A percentile compares a stretch with the other conserved stretches of the same genome.
Evolutionary conservation across 1,140 invertebrate species (phyloP).

Genomic region (fruit fly (Drosophila melanogaster)): Release_6_plus_ISO1_MT NT_033777.3:26928001-26928500

Average conservation of each 20-base stretch:
- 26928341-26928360: conserved; percentile 39
- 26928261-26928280: conserved; percentile 10
- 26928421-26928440: conserved; percentile 65
- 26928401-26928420: conserved; percentile 68
- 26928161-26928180: conserved; percentile 42
- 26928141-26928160: conserved; percentile 56
- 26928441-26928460: conserved; percentile 23
- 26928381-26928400: conserved; percentile 37
- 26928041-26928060: conserved; percentile 30
- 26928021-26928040: conserved; percentile 19
- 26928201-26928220: conserved; percentile 14
- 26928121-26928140: conserved; percentile 71
- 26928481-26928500: conserved; percentile 50
- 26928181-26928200: conserved; percentile 30
- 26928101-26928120: conserved; percentile 49
- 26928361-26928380: conserved; percentile 61
- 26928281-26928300: conserved; percentile 46
- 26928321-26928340: conserved; percentile 39
- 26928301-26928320: conserved; percentile 57
- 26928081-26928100: conserved; percentile 17
- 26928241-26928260: conserved; percentile 8
- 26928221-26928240: conserved; percentile 28
- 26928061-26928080: conserved; percentile 27
- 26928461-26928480: conserved; percentile 40
- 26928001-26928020: conserved; percentile 53